Evolutionary conservation across 2,888 invertebrate genomes (phyloP).

Genomic region (Leptopterna dolabrata): DNA sequence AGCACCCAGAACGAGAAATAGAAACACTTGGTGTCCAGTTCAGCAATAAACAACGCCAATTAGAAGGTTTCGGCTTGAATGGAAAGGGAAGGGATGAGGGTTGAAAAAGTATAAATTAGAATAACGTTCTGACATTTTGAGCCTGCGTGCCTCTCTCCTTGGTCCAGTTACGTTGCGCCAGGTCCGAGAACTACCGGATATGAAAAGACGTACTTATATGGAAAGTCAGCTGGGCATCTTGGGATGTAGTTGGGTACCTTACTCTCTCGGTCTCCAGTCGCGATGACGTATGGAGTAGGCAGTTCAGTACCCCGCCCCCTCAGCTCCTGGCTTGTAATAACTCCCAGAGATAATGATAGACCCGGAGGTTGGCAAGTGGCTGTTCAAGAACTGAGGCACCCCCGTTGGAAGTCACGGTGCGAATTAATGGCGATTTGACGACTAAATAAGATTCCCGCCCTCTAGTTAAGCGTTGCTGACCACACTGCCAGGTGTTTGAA

Average conservation of each 20-base stretch:
- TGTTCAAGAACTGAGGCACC: not conserved
- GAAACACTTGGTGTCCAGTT: not conserved
- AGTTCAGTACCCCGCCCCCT: not conserved
- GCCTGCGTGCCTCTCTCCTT: constrained; percentile 9
- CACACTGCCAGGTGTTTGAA: too few relatives aligned
- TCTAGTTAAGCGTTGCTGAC: not conserved
- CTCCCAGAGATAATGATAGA: not conserved
- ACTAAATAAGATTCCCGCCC: not conserved
- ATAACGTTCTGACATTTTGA: constrained; percentile 21
- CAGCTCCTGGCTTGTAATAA: not conserved
- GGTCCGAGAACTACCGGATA: constrained; percentile 9
- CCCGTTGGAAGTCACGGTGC: not conserved
- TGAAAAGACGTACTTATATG: not conserved
- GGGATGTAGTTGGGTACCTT: not conserved
- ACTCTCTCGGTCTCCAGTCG: not conserved
- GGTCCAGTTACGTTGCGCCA: not conserved
- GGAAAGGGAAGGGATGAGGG: not conserved
- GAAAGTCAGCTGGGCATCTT: not conserved
- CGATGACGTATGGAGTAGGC: not conserved
- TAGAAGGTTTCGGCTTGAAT: not conserved
- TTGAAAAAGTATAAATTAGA: constrained; percentile 13
- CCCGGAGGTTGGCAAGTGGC: not conserved
- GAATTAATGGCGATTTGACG: not conserved
- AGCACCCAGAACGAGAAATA: not conserved
- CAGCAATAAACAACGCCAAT: constrained; percentile 20